Evolutionary conservation across 2,113 vertebrate species (phyloP), one percentile per base, ranked within the genome.

Genomic region (Butorides virescens): DNA sequence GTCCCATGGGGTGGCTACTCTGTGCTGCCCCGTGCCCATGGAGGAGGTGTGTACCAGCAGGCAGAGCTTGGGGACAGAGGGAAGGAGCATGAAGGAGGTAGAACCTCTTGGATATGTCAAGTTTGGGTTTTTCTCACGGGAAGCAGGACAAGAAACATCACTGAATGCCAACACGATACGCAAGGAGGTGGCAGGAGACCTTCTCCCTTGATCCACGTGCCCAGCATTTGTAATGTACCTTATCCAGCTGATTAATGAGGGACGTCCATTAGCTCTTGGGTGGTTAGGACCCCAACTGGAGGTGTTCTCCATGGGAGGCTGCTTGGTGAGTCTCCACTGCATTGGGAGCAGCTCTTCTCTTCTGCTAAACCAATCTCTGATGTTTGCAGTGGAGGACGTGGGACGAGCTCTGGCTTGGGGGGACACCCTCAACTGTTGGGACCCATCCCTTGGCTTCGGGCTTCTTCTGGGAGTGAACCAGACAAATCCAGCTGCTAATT

Each of bases 301-400:
- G 49, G 17, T 36, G 13, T 17, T 44, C 10, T 46, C 29, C 22
- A 9, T 10, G 29, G 15, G 14, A 21, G 7, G 65, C 9, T 34
- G 13, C 62, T 39, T 2, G 1, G 2, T 13, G 39, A 36, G 25
- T 66, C 52, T n/a, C 72, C 0, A 1, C 39, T 20, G 36, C 4
- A 0, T 2, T 18, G 10, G 23, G 47, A 29, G 27, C 17, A 22
- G 20, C 39, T 44, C 29, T 53, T 12, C 3, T 11, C 53, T 34
- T 30, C 47, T 36, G 15, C 17, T 19, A 22, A 6, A 13, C 34
- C 70, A 23, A 0, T 23, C 36, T 19, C 10, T 4, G n/a, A 7
- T 30, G 21, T 19, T 37, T 0, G 0, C 13, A 15, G 30, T 3
- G n/a, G 11, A 44, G 72, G 53, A 46, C 0, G 6, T n/a, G 27